A percentile compares a stretch with the other conserved stretches of the same genome.
Evolutionary conservation across 2,113 vertebrate genomes (phyloP).

Genomic region (Microcebus jonahi): DNA sequence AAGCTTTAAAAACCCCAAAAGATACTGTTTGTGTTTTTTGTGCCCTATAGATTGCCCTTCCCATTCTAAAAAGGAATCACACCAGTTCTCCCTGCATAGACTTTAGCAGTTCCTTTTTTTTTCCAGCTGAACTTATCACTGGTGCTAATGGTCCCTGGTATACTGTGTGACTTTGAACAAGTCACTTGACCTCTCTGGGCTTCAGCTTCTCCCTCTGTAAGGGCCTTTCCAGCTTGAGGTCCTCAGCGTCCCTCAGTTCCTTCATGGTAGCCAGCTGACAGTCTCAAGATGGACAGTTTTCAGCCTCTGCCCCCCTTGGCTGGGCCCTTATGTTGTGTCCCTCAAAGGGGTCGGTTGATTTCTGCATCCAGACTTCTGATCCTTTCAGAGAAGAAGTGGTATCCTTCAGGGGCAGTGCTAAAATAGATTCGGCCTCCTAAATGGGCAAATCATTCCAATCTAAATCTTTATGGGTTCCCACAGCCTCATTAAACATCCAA

Average conservation of each 20-base stretch:
- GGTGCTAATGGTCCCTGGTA: neutral
- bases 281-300: neutral
- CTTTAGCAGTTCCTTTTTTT: neutral
- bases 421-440: slow-evolving; percentile 33
- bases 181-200: neutral
- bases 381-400: neutral
- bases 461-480: slow-evolving; percentile 70
- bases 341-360: neutral
- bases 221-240: neutral
- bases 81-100: neutral
- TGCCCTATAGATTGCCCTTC: neutral
- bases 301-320: neutral
- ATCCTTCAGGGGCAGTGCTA: neutral
- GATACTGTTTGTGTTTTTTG: neutral
- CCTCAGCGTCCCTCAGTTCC: neutral
- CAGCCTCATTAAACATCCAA: slow-evolving; percentile 65
- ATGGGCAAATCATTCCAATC: slow-evolving; percentile 66
- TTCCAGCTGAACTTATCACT: neutral
- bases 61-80: neutral
- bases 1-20: neutral
- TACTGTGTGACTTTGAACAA: neutral
- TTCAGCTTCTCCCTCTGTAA: neutral
- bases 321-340: neutral
- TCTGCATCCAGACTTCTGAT: neutral
- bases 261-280: neutral